Conservation (phyloP, 1,140 invertebrate genomes). For the Zophobas atratus region DNA sequence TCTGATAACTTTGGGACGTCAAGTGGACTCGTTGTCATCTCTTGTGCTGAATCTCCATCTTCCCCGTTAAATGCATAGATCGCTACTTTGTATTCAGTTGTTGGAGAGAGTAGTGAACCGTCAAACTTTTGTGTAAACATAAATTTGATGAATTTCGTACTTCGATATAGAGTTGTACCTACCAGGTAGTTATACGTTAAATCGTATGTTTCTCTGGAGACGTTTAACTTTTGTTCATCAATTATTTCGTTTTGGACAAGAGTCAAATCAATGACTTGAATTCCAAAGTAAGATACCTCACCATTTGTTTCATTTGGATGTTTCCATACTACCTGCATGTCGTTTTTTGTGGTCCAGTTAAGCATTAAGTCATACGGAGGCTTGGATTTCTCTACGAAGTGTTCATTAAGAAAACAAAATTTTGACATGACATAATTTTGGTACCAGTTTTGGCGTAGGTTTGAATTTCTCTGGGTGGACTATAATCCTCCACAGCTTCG, state of each 20-base stretch:
- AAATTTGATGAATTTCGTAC: background rate
- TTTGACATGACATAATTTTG: background rate
- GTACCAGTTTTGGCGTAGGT: background rate
- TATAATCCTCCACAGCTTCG: background rate
- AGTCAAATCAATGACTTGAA: background rate
- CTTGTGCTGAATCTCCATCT: background rate
- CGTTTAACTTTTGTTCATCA: background rate
- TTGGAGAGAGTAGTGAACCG: too few species aligned
- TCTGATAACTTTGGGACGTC: background rate
- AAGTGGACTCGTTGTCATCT: background rate
- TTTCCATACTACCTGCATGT: constrained; percentile 43
- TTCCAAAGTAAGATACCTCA: constrained; percentile 9
- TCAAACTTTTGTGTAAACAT: background rate
- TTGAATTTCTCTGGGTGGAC: background rate
- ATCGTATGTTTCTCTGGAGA: background rate
- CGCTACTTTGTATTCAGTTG: background rate
- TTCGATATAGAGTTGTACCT: background rate
- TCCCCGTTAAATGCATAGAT: background rate
- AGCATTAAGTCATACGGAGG: constrained; percentile 31
- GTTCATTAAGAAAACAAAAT: too few species aligned
- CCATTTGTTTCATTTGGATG: constrained; percentile 51
- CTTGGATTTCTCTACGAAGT: constrained; percentile 17
- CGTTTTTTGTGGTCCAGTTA: constrained; percentile 16
- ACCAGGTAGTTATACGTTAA: background rate
- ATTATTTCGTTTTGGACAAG: too few species aligned